phyloP scores from a whole-genome alignment of 37 sponge, comb jelly and placozoan species.

The Axinella damicornis region DNA sequence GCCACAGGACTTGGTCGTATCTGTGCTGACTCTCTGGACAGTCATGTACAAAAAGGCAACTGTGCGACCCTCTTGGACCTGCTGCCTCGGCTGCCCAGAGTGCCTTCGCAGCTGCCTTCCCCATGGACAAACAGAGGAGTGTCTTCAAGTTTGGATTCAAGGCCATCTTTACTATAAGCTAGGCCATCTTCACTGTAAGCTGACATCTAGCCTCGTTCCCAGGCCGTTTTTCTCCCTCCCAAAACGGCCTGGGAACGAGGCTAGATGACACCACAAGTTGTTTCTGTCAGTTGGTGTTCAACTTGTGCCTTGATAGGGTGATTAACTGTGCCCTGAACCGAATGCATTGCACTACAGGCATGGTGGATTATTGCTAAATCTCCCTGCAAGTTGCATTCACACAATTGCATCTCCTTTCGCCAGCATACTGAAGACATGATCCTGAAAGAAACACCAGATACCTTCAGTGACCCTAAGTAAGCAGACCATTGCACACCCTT shows the following conservation, averaged over 20 bases:
- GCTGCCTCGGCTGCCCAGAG: constrained; percentile 57
- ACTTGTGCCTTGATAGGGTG: too few relatives aligned
- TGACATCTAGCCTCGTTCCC: too few relatives aligned
- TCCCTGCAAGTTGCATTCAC: too few relatives aligned
- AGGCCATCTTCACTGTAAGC: too few relatives aligned
- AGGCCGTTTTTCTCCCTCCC: too few relatives aligned
- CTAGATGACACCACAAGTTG: too few relatives aligned
- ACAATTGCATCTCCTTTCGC: not conserved
- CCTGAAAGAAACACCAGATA: constrained; percentile 50
- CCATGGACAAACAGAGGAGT: constrained; percentile 43
- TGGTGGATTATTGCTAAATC: too few relatives aligned
- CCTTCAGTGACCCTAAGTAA: constrained; percentile 78
- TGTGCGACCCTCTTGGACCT: constrained; percentile 70
- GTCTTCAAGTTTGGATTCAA: constrained; percentile 41
- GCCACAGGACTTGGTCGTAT: constrained; percentile 1
- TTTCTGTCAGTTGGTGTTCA: too few relatives aligned
- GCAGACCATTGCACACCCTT: too few relatives aligned
- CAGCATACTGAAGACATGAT: constrained; percentile 56
- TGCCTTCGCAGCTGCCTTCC: constrained; percentile 65
- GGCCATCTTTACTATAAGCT: constrained; percentile 33
- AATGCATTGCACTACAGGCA: too few relatives aligned
- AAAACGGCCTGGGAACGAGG: too few relatives aligned
- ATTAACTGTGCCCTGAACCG: too few relatives aligned
- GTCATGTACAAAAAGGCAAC: constrained; percentile 75
- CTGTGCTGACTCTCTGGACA: constrained; percentile 49